Base-by-base conservation (phyloP, 1,140 invertebrate genomes). In the Drosophila eugracilis region DNA sequence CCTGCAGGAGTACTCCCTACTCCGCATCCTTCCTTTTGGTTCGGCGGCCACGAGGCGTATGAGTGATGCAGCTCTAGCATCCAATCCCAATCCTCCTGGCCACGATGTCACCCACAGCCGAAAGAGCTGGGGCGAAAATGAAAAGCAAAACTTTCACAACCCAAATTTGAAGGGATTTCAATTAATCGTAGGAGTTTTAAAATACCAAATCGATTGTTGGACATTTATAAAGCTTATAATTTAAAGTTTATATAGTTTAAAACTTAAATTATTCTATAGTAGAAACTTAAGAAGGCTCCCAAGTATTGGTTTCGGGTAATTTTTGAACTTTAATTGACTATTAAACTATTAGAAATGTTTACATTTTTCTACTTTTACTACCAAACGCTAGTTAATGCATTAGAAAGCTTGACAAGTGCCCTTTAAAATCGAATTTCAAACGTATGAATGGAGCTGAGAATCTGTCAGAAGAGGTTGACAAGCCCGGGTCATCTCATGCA, bases 31-130 rank as follows among this genome's bases (percentile, higher is more conserved):
- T 34, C 22, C 17, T 14, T 15, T 10, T 2, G 5, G 15, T 17
- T 10, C 9, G 62, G 34, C 9, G 62, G 34, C 62, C 58, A 66
- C 63, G 36, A 30, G 62, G 65, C 65, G 65, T 69, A 69, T 69
- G 65, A 69, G 65, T 69, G 65, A 69, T 69, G 65, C 65, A 19
- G 22, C 22, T 14, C 17, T 24, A 26, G 36, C 59, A 52, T 49
- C 26, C 58, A 60, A 24, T 32, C 17, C 14, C 14, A 1, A 5
- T 22, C 14, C 28, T 1, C 3, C 15, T 24, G 44, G n/a, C 47
- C 28, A 53, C 7, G 52, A 54, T 54, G 48, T 58, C 47, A 53
- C 28, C 54, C 47, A 58, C 54, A 58, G 45, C 48, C 47, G 7
- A 58, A 34, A 22, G n/a, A n/a, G 10, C 14, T 7, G 22, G 7